A percentile compares a stretch with the other conserved stretches of the same genome.
Evolutionary conservation across 2,797 vertebrate genomes (phyloP).

Genomic region (Astyanax mexicanus): DNA sequence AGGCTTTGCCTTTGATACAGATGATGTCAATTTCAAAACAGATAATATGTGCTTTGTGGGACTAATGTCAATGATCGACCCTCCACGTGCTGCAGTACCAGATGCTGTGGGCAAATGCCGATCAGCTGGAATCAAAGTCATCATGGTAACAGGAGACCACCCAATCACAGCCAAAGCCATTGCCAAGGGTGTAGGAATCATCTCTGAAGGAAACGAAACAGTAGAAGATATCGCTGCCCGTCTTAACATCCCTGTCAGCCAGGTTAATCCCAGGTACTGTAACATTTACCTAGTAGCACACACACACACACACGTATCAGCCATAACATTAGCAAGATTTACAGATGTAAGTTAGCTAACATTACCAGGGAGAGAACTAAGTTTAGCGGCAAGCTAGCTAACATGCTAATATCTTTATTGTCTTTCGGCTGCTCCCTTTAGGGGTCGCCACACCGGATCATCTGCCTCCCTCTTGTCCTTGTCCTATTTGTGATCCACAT

Average conservation of each 20-base stretch:
- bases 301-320: background rate
- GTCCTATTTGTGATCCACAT: too few relatives aligned
- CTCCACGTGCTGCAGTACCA: slow-evolving; percentile 88
- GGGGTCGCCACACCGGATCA: too few relatives aligned
- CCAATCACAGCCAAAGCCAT: slow-evolving; percentile 95
- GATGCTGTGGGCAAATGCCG: slow-evolving; percentile 93
- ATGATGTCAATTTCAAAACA: slow-evolving; percentile 90
- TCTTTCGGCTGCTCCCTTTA: too few relatives aligned
- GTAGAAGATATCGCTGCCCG: slow-evolving; percentile 93
- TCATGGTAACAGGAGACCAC: slow-evolving; percentile 93
- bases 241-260: slow-evolving; percentile 91
- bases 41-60: slow-evolving; percentile 93
- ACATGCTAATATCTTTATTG: too few relatives aligned
- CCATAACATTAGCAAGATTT: too few relatives aligned
- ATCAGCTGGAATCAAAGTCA: slow-evolving; percentile 92
- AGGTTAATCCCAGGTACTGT: slow-evolving; percentile 91
- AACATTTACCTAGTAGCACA: background rate
- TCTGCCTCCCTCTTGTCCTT: too few relatives aligned
- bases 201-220: slow-evolving; percentile 85
- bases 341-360: too few relatives aligned
- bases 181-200: slow-evolving; percentile 84
- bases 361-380: too few relatives aligned
- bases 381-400: too few relatives aligned
- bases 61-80: slow-evolving; percentile 95
- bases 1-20: slow-evolving; percentile 92